phyloP scores from a whole-genome alignment of 1,140 invertebrate genomes.

The Amyelois transitella region DNA sequence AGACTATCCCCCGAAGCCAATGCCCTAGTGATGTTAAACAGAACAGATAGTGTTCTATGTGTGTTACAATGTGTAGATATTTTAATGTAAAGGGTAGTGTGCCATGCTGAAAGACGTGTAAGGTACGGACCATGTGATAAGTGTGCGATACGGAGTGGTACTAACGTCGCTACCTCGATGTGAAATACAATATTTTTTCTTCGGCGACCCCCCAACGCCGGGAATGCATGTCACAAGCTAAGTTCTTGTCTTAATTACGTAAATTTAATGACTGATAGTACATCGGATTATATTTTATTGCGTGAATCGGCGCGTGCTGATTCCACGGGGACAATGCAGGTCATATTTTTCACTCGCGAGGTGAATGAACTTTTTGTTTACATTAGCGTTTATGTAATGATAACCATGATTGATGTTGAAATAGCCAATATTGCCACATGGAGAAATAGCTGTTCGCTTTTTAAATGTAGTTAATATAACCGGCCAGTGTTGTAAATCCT shows the following conservation, averaged over 20 bases:
- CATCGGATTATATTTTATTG: slow-evolving; percentile 32
- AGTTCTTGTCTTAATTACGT: slow-evolving; percentile 21
- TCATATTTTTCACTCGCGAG: not conserved
- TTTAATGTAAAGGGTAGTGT: slow-evolving; percentile 34
- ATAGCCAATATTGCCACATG: not conserved
- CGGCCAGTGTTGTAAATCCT: slow-evolving; percentile 4
- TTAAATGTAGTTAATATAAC: slow-evolving; percentile 3
- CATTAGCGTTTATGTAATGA: not conserved
- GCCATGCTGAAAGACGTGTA: slow-evolving; percentile 35
- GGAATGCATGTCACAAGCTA: slow-evolving; percentile 38
- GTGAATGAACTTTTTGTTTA: not conserved
- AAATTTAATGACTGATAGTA: slow-evolving; percentile 48
- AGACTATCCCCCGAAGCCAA: slow-evolving; percentile 42
- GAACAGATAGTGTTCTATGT: slow-evolving; percentile 57
- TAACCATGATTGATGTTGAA: not conserved
- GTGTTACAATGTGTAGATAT: slow-evolving; percentile 62
- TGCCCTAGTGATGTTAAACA: slow-evolving; percentile 45
- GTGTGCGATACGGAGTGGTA: slow-evolving; percentile 35
- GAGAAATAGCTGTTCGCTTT: not conserved
- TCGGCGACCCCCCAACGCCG: slow-evolving; percentile 4
- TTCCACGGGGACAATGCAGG: not conserved
- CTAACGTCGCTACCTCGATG: slow-evolving; percentile 22
- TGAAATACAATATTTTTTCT: slow-evolving; percentile 1
- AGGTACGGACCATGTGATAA: slow-evolving; percentile 15
- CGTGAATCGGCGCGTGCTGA: not conserved